Base-by-base conservation (phyloP, 2,113 vertebrate genomes). In the Ceratotherium simum region DNA sequence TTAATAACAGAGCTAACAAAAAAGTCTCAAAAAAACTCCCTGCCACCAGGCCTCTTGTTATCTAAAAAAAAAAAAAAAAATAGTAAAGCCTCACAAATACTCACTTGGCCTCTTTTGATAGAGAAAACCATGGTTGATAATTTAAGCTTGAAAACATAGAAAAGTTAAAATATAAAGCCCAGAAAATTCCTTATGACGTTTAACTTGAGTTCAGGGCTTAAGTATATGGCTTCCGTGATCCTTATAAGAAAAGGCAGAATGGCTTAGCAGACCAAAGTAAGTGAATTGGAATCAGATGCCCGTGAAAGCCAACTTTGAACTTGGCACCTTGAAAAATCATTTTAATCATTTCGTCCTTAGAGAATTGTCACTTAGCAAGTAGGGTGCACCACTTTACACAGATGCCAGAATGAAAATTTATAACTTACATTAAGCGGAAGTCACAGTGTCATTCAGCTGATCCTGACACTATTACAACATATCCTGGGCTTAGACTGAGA, bases 81-180 rank as follows among this genome's bases (percentile, higher is more conserved):
- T 2, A 1, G 1, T 25, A 90, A 80, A 91, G 31, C 3, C 39
- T 81, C 8, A 69, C 4, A 56, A 62, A 14, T 85, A 67, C 6
- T 87, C 4, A 17, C 21, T 95, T 93, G n/a, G 11, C 20, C 48
- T 91, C 33, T 72, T 83, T 91, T 97, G 42, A 95, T 29, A 92
- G 20, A 85, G 36, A 95, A 93, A 86, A 79, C 20, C 39, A 92
- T 95, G 48, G 21, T 87, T 83, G 70, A 58, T 60, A 48, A 80
- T 96, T 95, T 97, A 95, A 97, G 23, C 36, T 91, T 82, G 33
- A 97, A 97, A 97, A 91, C 36, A 97, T 46, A 81, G 56, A 83
- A 92, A 96, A 25, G 20, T 80, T 93, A 83, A 97, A 76, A 4
- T n/a, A 65, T 75, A 85, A 97, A 92, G 29, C 36, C 84, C 1